phyloP scores from a whole-genome alignment of 2,888 invertebrate species.

The Ophonus ardosiacus region DNA sequence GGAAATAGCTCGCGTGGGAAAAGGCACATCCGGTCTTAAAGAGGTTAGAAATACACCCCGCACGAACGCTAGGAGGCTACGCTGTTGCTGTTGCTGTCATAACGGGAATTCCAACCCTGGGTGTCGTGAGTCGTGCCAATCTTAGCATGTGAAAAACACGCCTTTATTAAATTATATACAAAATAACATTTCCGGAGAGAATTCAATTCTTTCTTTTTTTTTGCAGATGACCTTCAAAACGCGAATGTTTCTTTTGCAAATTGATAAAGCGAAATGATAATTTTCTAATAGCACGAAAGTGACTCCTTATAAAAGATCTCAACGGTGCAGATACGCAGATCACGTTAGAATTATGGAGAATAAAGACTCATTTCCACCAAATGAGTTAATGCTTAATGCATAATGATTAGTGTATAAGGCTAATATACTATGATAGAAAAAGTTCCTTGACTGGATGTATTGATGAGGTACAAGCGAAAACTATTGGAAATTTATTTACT shows the following conservation, averaged over 20 bases:
- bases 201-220: not conserved
- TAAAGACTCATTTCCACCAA: no score
- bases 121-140: not conserved
- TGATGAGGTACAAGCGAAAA: no score
- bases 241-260: not conserved
- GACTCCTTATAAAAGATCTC: no score
- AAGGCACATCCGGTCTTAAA: slow-evolving; percentile 50
- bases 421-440: no score
- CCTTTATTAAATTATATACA: slow-evolving; percentile 38
- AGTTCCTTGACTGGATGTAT: no score
- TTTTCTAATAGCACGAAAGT: no score
- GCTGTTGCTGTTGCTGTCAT: slow-evolving; percentile 40
- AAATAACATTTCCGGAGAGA: not conserved
- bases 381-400: no score
- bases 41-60: slow-evolving; percentile 55
- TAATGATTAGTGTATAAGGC: no score
- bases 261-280: not conserved
- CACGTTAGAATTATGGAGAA: no score
- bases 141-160: not conserved
- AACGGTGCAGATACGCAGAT: no score
- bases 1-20: slow-evolving; percentile 60
- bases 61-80: slow-evolving; percentile 23
- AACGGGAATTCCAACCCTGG: not conserved
- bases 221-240: not conserved
- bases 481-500: no score